A percentile compares a stretch with the other conserved stretches of the same genome.
Evolutionary conservation across 1,140 invertebrate genomes (phyloP).

Genomic region (Saccostrea glomerata): DNA sequence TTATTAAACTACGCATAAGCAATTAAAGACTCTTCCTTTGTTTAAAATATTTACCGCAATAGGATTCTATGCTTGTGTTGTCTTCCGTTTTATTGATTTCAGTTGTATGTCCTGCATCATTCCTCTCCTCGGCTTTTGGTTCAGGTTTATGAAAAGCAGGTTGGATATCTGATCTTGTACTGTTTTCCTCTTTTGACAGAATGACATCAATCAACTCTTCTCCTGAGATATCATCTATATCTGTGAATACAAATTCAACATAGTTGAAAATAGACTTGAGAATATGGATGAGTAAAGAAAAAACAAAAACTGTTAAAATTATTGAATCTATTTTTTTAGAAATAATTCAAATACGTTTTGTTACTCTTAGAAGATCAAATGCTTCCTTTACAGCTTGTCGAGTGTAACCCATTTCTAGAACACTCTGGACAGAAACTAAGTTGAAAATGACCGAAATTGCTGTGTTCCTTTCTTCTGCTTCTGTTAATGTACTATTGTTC

Average conservation of each 20-base stretch:
- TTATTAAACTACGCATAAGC: too few relatives aligned
- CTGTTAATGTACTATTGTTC: too few relatives aligned
- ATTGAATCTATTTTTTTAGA: too few relatives aligned
- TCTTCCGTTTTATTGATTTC: too few relatives aligned
- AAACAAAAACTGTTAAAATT: too few relatives aligned
- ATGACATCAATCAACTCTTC: neutral
- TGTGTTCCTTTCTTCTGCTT: neutral
- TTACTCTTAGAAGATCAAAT: neutral
- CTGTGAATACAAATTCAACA: neutral
- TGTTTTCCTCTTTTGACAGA: neutral
- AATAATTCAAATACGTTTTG: neutral
- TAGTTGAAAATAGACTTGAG: too few relatives aligned
- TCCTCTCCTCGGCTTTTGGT: neutral
- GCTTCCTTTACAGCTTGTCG: neutral
- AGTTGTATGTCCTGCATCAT: neutral
- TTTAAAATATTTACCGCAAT: too few relatives aligned
- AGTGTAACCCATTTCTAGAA: constrained; percentile 25
- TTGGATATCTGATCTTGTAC: neutral
- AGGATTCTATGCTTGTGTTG: too few relatives aligned
- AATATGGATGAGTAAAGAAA: too few relatives aligned
- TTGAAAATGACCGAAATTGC: neutral
- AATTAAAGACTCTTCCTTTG: too few relatives aligned
- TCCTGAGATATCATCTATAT: neutral
- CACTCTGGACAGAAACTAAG: neutral
- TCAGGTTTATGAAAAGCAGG: neutral